A percentile compares a stretch with the other conserved stretches of the same genome.
Conservation (phyloP, 2,888 invertebrate genomes). For the Netelia virgata region DNA sequence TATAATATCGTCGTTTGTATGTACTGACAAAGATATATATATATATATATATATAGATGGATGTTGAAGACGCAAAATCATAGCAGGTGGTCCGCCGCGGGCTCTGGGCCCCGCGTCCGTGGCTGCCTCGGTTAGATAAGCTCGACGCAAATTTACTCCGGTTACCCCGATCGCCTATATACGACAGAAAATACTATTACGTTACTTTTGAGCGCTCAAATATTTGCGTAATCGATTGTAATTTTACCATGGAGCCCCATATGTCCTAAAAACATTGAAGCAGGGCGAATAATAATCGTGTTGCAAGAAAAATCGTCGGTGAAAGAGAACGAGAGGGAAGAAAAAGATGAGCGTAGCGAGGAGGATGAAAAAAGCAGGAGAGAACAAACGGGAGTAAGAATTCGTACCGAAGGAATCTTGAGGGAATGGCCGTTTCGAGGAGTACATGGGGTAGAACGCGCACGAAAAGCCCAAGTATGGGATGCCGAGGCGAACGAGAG, state of each 20-base stretch:
- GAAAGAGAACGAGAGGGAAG: constrained; percentile 34
- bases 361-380: constrained; percentile 44
- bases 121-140: constrained; percentile 72
- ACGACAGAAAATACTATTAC: constrained; percentile 71
- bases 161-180: constrained; percentile 69
- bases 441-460: constrained; percentile 41
- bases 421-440: constrained; percentile 40
- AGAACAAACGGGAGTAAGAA: constrained; percentile 53
- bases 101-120: neutral
- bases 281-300: constrained; percentile 33
- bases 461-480: constrained; percentile 49
- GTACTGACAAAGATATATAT: neutral
- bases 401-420: constrained; percentile 30
- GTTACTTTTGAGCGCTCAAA: constrained; percentile 73
- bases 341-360: constrained; percentile 56
- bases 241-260: constrained; percentile 62
- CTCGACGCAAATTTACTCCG: constrained; percentile 74
- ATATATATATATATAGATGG: neutral
- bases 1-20: constrained; percentile 15
- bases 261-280: constrained; percentile 1
- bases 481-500: constrained; percentile 52
- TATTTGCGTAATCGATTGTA: constrained; percentile 76
- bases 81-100: neutral
- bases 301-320: neutral
- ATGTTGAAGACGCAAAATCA: constrained; percentile 39